Evolutionary conservation across 2,888 invertebrate genomes (phyloP).

Genomic region (Tanytarsus gracilentus): DNA sequence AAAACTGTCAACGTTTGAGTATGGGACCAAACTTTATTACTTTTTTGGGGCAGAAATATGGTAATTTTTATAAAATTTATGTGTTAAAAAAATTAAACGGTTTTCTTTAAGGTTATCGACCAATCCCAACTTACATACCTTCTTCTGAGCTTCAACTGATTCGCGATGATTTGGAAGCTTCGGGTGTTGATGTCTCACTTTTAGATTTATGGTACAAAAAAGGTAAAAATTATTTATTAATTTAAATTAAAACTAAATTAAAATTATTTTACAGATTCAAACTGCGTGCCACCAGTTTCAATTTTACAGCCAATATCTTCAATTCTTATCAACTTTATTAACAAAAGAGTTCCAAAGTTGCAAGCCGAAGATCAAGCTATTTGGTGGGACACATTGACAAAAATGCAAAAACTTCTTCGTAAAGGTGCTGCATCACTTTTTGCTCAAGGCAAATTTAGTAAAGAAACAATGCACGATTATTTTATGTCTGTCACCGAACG

Average conservation of each 20-base stretch:
- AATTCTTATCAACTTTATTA: slow-evolving; percentile 93
- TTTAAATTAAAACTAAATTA: neutral
- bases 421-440: slow-evolving; percentile 84
- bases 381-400: slow-evolving; percentile 96
- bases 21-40: slow-evolving; percentile 99
- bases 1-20: slow-evolving; percentile 87
- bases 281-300: slow-evolving; percentile 90
- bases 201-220: slow-evolving; percentile 93
- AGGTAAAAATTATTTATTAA: slow-evolving; percentile 28
- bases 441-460: slow-evolving; percentile 74
- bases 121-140: slow-evolving; percentile 90
- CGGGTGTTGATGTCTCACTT: slow-evolving; percentile 70
- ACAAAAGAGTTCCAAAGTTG: slow-evolving; percentile 91
- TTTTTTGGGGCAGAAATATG: slow-evolving; percentile 95
- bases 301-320: slow-evolving; percentile 95
- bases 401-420: slow-evolving; percentile 88
- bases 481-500: slow-evolving; percentile 99
- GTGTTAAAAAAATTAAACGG: too few species aligned
- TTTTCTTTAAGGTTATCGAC: too few species aligned
- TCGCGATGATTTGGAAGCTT: slow-evolving; percentile 67
- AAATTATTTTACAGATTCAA: slow-evolving; percentile 56
- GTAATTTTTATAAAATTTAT: too few species aligned
- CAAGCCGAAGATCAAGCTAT: slow-evolving; percentile 94
- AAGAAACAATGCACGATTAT: slow-evolving; percentile 93
- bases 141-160: slow-evolving; percentile 77